Conservation (phyloP, 2,888 invertebrate species). For the Nowickia ferox region DNA sequence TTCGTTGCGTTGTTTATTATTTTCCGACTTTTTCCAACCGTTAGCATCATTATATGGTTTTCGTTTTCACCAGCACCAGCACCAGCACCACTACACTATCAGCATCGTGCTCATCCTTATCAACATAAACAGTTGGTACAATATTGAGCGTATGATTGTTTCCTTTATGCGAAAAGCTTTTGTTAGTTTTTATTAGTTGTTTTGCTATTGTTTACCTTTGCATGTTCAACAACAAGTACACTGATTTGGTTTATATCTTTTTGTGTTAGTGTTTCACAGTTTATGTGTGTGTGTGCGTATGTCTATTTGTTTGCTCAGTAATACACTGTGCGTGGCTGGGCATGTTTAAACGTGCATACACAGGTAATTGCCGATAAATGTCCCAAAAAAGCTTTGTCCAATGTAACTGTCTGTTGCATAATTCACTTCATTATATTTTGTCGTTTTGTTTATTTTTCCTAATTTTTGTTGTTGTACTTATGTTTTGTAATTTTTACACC, state of each 20-base stretch:
- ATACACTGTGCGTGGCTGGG: constrained; percentile 29
- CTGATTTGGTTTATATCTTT: constrained; percentile 8
- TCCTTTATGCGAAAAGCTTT: constrained; percentile 21
- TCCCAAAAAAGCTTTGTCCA: constrained; percentile 29
- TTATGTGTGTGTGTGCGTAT: neutral
- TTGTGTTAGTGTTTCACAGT: neutral
- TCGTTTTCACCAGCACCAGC: constrained; percentile 14
- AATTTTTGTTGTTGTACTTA: neutral
- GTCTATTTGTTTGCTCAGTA: neutral
- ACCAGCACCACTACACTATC: neutral
- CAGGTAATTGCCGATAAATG: constrained; percentile 64
- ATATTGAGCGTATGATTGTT: constrained; percentile 58
- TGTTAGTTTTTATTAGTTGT: constrained; percentile 39
- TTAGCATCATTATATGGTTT: constrained; percentile 5
- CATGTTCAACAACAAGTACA: neutral
- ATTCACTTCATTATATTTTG: constrained; percentile 31
- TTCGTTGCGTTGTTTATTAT: constrained; percentile 1
- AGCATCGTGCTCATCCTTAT: constrained; percentile 1
- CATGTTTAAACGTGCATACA: constrained; percentile 49
- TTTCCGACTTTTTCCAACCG: neutral
- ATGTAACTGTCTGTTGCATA: constrained; percentile 58
- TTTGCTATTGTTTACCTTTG: constrained; percentile 5
- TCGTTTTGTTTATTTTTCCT: neutral
- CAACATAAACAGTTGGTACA: neutral
- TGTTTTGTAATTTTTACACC: neutral